Conservation (phyloP, 1,140 invertebrate species). For the Heliconius hermathena region DNA sequence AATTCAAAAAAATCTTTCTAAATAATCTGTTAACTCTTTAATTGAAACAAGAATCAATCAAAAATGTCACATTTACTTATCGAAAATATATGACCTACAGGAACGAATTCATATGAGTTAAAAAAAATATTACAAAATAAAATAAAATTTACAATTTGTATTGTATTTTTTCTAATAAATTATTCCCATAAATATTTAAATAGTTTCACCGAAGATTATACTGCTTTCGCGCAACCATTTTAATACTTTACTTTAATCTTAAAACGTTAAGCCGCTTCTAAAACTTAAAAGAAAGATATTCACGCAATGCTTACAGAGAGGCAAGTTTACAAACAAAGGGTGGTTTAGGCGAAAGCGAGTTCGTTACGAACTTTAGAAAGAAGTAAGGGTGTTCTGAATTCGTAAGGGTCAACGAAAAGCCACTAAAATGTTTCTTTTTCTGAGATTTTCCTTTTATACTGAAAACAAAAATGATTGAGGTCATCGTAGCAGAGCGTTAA, state of each 20-base stretch:
- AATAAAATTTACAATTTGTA: no score
- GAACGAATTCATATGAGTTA: no score
- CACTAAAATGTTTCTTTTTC: neutral
- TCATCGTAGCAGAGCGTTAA: no score
- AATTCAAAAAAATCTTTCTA: no score
- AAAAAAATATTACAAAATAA: no score
- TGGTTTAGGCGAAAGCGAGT: neutral
- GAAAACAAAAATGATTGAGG: neutral
- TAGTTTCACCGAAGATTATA: neutral
- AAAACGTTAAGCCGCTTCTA: neutral
- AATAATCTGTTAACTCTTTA: no score
- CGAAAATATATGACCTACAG: no score
- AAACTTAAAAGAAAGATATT: slow-evolving; percentile 4
- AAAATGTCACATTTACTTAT: no score
- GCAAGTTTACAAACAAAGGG: neutral
- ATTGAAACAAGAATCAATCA: no score
- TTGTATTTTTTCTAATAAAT: no score
- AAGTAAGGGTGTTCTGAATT: neutral
- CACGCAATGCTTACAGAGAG: neutral
- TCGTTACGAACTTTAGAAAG: neutral
- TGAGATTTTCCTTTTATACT: neutral
- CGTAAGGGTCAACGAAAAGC: neutral
- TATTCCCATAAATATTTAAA: no score
- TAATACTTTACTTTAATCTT: slow-evolving; percentile 11
- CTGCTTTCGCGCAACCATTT: neutral